Base-by-base conservation (phyloP, 2,888 invertebrate species). In the Cremastinae sp. region DNA sequence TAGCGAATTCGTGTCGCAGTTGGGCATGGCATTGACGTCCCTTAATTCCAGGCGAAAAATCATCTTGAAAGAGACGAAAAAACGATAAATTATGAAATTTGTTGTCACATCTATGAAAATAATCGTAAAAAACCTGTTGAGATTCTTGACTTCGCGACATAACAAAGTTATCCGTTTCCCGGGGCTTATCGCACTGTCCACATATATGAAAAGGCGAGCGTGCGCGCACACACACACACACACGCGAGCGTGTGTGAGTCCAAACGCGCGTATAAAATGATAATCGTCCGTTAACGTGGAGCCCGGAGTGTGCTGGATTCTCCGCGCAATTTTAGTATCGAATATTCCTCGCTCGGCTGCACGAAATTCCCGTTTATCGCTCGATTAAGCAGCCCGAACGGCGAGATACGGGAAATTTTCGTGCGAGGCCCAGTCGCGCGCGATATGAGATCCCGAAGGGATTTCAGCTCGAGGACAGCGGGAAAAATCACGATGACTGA, bases 311-410 rank as follows among this genome's bases (percentile, higher is more conserved):
- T 59, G 71, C 66, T 68, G 65, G 66, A 72, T 38, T 14, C 51
- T 59, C 72, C 68, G 65, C 28, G 28, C 74, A 66, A 78, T 79
- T 78, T 78, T 66, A 28, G 59, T 53, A 78, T 78, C 71, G 51
- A 77, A 78, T 79, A 36, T 56, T 72, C 45, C 28, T 47, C 74
- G 74, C 61, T 74, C 54, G 75, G 72, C 56, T 79, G 43, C 75
- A 68, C 76, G 59, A 74, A 80, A 80, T 78, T 79, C 74, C 73
- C 72, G 75, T 79, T 80, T 71, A 65, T 75, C 80, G 69, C 74
- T 54, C 69, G 79, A 79, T 78, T 75, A 74, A 51, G 18, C 61
- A 10, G 14, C 14, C 47, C 49, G 49, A 12, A 18, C 18, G 18
- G 16, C 8, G 41, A 28, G 53, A 75, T 62, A 53, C 68, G 16